Conservation (phyloP, 2,797 vertebrate species). For the Gallirallus australis region DNA sequence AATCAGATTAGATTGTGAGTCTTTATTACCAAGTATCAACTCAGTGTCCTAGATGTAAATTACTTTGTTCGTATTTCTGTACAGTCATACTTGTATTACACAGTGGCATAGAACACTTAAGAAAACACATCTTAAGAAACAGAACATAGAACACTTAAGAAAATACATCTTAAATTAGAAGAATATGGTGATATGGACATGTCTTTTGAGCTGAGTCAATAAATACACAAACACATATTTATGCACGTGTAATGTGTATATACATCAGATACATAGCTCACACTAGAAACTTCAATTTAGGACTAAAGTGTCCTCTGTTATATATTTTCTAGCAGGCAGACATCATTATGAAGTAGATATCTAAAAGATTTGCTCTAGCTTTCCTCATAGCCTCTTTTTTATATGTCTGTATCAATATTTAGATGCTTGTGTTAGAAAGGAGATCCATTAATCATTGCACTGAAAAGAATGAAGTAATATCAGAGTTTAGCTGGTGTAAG, state of each 20-base stretch:
- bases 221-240: neutral
- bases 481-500: neutral
- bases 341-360: neutral
- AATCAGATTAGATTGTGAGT: neutral
- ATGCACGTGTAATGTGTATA: neutral
- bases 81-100: neutral
- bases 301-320: neutral
- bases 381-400: neutral
- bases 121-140: neutral
- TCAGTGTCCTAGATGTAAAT: neutral
- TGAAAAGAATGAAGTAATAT: neutral
- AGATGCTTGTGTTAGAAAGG: neutral
- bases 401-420: neutral
- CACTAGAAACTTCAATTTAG: neutral
- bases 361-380: neutral
- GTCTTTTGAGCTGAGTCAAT: neutral
- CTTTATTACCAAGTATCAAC: neutral
- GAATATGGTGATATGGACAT: neutral
- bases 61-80: neutral
- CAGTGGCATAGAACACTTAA: neutral
- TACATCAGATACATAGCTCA: neutral
- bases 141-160: neutral
- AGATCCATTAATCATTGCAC: neutral
- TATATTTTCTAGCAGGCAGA: neutral
- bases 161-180: neutral